phyloP scores from a whole-genome alignment of 2,888 invertebrate species.

The Andrena trimmerana region DNA sequence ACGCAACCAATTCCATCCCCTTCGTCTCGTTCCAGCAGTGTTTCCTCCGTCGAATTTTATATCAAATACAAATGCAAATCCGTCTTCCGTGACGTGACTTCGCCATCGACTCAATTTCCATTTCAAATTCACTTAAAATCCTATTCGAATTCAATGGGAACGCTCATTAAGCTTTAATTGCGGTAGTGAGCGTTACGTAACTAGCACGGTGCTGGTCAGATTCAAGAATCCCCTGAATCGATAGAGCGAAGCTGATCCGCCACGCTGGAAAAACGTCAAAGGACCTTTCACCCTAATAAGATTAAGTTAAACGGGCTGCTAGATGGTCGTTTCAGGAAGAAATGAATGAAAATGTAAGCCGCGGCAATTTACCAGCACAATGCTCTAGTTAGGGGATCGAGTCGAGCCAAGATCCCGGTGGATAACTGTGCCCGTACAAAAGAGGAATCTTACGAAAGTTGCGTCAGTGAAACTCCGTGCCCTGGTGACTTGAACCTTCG shows the following conservation, averaged over 20 bases:
- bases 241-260: background rate
- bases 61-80: slow-evolving; percentile 40
- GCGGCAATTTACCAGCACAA: background rate
- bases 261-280: background rate
- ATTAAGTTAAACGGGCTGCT: background rate
- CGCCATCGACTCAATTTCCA: slow-evolving; percentile 37
- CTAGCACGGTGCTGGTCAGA: background rate
- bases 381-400: background rate
- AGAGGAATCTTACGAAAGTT: slow-evolving; percentile 72
- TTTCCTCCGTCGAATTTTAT: slow-evolving; percentile 12
- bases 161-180: slow-evolving; percentile 46
- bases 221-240: slow-evolving; percentile 15
- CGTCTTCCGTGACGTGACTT: background rate
- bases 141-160: slow-evolving; percentile 50
- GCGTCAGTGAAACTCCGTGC: slow-evolving; percentile 77
- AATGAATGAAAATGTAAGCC: slow-evolving; percentile 3
- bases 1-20: background rate
- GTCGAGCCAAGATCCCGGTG: background rate
- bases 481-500: slow-evolving; percentile 68
- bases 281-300: background rate
- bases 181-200: slow-evolving; percentile 24
- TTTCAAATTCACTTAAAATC: slow-evolving; percentile 53
- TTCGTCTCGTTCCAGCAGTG: background rate
- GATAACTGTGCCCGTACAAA: background rate
- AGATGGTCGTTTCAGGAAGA: background rate